Percentiles rank a stretch among this genome's conserved stretches.
Conservation (phyloP, 37 sponge, comb jelly and placozoan genomes). For the Halisarca cf. caerulea region DNA sequence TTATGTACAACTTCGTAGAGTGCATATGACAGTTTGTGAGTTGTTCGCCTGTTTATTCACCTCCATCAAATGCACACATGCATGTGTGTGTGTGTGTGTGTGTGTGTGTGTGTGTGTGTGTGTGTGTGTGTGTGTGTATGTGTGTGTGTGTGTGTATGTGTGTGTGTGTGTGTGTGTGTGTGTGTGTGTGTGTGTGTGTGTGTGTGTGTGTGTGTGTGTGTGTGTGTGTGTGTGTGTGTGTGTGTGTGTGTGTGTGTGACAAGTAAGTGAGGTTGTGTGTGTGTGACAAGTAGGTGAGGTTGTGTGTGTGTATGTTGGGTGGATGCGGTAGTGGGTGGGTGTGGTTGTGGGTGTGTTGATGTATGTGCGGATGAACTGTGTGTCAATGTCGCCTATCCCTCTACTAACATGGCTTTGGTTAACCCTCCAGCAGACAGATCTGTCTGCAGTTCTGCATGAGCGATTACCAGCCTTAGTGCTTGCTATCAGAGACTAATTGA, state of each 20-base stretch:
- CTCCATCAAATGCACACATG: not conserved
- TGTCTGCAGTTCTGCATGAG: too few species aligned
- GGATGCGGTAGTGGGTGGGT: slow-evolving; percentile 17
- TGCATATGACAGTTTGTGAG: too few species aligned
- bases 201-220: slow-evolving; percentile 38
- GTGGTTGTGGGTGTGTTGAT: slow-evolving; percentile 16
- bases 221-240: slow-evolving; percentile 33
- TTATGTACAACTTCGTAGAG: too few species aligned
- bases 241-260: slow-evolving; percentile 24
- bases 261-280: too few species aligned
- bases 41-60: too few species aligned
- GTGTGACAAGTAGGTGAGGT: too few species aligned
- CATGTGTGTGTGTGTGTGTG: slow-evolving; percentile 35
- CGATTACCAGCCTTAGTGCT: too few species aligned
- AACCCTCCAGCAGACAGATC: too few species aligned
- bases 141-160: slow-evolving; percentile 10
- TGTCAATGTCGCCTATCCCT: not conserved
- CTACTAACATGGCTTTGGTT: too few species aligned
- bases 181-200: slow-evolving; percentile 27
- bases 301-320: slow-evolving; percentile 34
- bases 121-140: slow-evolving; percentile 33
- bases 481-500: too few species aligned
- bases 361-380: not conserved
- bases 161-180: not conserved
- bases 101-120: slow-evolving; percentile 36